Evolutionary conservation across 2,113 vertebrate species (phyloP).

Genomic region (Neogobius melanostomus): DNA sequence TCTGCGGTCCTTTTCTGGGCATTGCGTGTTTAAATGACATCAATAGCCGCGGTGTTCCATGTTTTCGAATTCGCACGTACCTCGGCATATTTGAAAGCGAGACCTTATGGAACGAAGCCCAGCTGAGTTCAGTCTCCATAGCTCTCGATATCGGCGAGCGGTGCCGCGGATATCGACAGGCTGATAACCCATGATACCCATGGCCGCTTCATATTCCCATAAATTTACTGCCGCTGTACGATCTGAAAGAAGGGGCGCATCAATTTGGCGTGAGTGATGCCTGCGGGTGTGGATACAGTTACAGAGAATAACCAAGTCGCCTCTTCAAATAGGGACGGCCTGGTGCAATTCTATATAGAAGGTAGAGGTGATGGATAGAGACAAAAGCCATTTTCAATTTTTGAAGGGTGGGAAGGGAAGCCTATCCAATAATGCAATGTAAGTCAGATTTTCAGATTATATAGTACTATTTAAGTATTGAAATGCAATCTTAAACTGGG

Average conservation of each 20-base stretch:
- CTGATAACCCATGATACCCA: slow-evolving; percentile 54
- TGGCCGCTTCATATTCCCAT: slow-evolving; percentile 51
- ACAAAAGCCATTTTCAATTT: slow-evolving; percentile 23
- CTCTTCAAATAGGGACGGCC: slow-evolving; percentile 2
- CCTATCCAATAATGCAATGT: no score
- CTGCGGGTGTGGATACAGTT: slow-evolving; percentile 20
- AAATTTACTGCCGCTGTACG: slow-evolving; percentile 50
- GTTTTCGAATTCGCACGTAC: slow-evolving; percentile 4
- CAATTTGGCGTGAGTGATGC: slow-evolving; percentile 54
- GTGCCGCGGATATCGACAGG: slow-evolving; percentile 47
- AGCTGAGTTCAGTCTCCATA: slow-evolving; percentile 12
- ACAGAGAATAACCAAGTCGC: slow-evolving; percentile 30
- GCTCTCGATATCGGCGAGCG: slow-evolving; percentile 50
- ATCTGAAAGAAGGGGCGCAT: slow-evolving; percentile 39
- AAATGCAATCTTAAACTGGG: no score
- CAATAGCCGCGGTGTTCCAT: neutral
- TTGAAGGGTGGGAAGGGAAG: no score
- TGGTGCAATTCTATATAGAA: slow-evolving; percentile 12
- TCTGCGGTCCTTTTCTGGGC: neutral
- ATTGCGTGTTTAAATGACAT: slow-evolving; percentile 1
- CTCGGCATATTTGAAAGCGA: slow-evolving; percentile 5
- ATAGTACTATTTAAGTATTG: no score
- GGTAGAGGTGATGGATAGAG: slow-evolving; percentile 16
- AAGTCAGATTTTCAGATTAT: no score
- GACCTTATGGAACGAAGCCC: slow-evolving; percentile 38